Conservation (phyloP, 2,888 invertebrate species). For the Drosophila mercatorum region DNA sequence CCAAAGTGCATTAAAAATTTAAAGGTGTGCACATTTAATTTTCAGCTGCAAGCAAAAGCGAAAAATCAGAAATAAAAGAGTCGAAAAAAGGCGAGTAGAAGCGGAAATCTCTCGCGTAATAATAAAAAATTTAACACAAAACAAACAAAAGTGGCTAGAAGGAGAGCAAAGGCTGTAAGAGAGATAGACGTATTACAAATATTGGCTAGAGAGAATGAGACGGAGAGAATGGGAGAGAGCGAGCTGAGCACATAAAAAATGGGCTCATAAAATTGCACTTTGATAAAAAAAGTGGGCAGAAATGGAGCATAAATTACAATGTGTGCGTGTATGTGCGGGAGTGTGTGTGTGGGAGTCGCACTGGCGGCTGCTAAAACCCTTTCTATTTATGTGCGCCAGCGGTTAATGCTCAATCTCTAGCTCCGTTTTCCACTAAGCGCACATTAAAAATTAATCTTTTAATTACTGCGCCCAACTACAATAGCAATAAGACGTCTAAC, state of each 20-base stretch:
- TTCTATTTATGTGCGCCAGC: conserved; percentile 28
- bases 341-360: conserved; percentile 21
- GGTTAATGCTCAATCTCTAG: conserved; percentile 31
- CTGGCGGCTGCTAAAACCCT: conserved; percentile 46
- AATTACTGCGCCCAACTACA: conserved; percentile 59
- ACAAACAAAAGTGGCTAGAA: conserved; percentile 1
- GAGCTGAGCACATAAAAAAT: conserved; percentile 15
- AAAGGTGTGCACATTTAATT: conserved; percentile 64
- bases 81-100: conserved; percentile 2
- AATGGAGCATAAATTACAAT: conserved; percentile 65
- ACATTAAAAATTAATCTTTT: conserved; percentile 78
- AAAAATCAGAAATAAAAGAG: not conserved
- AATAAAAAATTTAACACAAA: conserved; percentile 68
- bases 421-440: conserved; percentile 52
- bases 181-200: not conserved
- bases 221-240: not conserved
- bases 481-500: conserved; percentile 24
- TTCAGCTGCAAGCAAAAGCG: conserved; percentile 42
- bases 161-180: conserved; percentile 10
- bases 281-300: conserved; percentile 40
- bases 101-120: conserved; percentile 45
- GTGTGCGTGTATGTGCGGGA: not conserved
- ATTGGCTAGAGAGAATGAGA: not conserved
- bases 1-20: conserved; percentile 64
- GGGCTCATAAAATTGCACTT: conserved; percentile 54